Percentiles rank a stretch among this genome's conserved stretches.
Evolutionary conservation across 2,888 invertebrate species (phyloP).

Genomic region (Drosophila mercatorum): DNA sequence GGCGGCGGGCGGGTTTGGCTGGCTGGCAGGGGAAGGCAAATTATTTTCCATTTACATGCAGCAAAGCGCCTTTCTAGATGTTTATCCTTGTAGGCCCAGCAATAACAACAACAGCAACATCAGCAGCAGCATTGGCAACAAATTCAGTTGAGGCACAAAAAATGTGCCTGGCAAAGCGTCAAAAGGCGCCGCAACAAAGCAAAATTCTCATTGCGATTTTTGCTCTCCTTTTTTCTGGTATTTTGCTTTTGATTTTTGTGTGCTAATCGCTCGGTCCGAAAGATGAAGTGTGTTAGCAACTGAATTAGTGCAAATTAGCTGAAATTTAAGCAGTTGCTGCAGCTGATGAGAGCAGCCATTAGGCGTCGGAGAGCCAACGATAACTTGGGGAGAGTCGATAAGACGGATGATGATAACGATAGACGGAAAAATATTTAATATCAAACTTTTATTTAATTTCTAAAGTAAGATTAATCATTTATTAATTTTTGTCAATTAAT

Average conservation of each 20-base stretch:
- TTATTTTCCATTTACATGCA: constrained; percentile 67
- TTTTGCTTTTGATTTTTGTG: constrained; percentile 21
- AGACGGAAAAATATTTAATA: background rate
- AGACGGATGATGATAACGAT: background rate
- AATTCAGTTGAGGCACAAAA: constrained; percentile 38
- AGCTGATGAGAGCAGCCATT: background rate
- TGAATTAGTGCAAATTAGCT: constrained; percentile 51
- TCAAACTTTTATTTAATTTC: no score
- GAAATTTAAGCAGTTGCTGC: constrained; percentile 28
- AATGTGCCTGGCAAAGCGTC: constrained; percentile 43
- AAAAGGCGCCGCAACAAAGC: constrained; percentile 55
- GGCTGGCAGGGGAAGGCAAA: background rate
- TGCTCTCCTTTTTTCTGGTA: constrained; percentile 21
- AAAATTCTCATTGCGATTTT: constrained; percentile 30
- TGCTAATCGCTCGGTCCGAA: constrained; percentile 35
- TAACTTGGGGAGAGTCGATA: background rate
- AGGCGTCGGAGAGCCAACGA: background rate
- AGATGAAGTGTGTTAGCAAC: constrained; percentile 34
- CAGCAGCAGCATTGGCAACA: constrained; percentile 36
- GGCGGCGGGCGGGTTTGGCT: background rate
- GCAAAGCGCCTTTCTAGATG: constrained; percentile 71
- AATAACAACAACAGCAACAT: constrained; percentile 31
- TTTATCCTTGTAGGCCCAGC: constrained; percentile 70
- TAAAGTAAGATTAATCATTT: no score
- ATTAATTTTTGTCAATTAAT: no score